phyloP scores from a whole-genome alignment of 2,113 vertebrate genomes.

The Syrrhaptes paradoxus region DNA sequence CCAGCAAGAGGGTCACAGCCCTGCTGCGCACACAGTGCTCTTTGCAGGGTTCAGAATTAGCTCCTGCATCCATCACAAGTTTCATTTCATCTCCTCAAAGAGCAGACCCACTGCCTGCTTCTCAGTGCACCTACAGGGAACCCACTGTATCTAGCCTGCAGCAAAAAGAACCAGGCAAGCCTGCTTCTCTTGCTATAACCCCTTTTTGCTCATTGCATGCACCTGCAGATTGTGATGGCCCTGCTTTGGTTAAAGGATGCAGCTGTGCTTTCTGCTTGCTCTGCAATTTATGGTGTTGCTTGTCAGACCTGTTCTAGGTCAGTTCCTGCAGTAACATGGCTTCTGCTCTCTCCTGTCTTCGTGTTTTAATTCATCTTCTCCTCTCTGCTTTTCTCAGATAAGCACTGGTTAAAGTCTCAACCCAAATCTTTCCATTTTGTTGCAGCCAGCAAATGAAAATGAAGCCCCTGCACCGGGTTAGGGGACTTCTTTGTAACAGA shows the following conservation, averaged over 20 bases:
- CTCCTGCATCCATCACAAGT: background rate
- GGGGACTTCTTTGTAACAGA: background rate
- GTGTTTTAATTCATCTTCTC: background rate
- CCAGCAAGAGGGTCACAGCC: background rate
- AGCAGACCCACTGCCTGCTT: background rate
- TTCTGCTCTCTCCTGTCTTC: background rate
- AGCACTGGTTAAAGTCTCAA: background rate
- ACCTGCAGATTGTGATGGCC: background rate
- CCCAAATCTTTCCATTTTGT: background rate
- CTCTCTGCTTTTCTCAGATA: background rate
- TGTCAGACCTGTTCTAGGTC: background rate
- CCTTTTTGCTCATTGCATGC: background rate
- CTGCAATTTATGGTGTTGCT: background rate
- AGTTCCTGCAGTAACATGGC: background rate
- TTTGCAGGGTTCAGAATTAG: background rate
- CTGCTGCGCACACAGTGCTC: background rate
- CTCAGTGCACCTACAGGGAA: accelerated
- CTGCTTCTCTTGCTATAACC: background rate
- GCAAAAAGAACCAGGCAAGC: accelerated
- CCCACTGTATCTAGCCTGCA: background rate
- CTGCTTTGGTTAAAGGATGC: background rate
- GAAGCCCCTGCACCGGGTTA: background rate
- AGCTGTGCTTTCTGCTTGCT: background rate
- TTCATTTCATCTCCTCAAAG: background rate
- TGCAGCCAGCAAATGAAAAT: background rate